Evolutionary conservation across 2,113 vertebrate species (phyloP).

Genomic region (Daboia siamensis): DNA sequence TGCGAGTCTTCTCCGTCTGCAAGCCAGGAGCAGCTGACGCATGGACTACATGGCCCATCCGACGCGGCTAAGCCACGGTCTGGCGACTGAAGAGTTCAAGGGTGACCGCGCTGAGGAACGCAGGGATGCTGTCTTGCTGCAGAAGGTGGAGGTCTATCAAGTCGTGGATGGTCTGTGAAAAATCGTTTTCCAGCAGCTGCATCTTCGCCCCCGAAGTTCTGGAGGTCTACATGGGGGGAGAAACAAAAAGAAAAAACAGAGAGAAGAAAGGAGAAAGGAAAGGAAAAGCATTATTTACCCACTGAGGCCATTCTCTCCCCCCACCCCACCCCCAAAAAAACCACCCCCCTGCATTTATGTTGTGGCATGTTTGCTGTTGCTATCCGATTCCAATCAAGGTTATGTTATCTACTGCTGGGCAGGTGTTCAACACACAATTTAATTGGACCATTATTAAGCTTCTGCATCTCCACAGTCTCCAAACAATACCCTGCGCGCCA

Average conservation of each 20-base stretch:
- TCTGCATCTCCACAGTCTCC: neutral
- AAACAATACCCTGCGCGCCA: neutral
- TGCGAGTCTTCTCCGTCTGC: neutral
- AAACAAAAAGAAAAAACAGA: neutral
- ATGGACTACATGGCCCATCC: too few species aligned
- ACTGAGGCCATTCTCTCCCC: neutral
- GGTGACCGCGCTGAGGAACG: slow-evolving; percentile 92
- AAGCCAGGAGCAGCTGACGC: neutral
- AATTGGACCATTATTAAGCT: neutral
- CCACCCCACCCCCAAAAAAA: accelerated
- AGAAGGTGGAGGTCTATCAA: slow-evolving; percentile 89
- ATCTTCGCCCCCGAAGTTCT: slow-evolving; percentile 79
- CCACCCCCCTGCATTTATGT: accelerated
- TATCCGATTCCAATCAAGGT: slow-evolving; percentile 17
- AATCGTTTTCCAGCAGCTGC: slow-evolving; percentile 93
- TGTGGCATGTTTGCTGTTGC: accelerated
- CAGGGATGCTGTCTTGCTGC: slow-evolving; percentile 94
- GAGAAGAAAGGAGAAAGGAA: neutral
- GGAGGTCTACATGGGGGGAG: slow-evolving; percentile 54
- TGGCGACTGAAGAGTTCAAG: slow-evolving; percentile 95
- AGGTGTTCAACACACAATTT: accelerated
- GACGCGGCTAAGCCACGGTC: slow-evolving; percentile 70
- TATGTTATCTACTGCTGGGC: neutral
- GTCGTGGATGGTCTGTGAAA: slow-evolving; percentile 80
- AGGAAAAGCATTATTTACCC: slow-evolving; percentile 13